A percentile compares a stretch with the other conserved stretches of the same genome.
Evolutionary conservation across 2,888 invertebrate genomes (phyloP).

Genomic region (Apotomis betuletana): DNA sequence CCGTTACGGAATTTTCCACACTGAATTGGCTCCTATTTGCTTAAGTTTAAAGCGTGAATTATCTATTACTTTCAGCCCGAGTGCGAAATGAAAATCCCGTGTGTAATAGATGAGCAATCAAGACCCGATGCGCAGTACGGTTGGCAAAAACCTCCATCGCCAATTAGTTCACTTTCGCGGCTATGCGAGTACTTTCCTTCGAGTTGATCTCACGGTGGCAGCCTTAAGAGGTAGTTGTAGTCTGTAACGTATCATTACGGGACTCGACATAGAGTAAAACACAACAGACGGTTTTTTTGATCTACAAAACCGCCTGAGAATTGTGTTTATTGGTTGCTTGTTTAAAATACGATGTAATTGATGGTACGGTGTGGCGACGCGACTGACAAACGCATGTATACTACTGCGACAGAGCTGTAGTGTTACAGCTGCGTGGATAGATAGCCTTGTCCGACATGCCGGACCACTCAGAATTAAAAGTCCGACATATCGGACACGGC

Average conservation of each 20-base stretch:
- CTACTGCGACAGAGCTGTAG: too few species aligned
- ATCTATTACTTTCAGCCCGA: constrained; percentile 44
- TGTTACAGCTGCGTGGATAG: too few species aligned
- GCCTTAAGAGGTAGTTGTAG: constrained; percentile 6
- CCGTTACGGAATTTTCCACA: not conserved
- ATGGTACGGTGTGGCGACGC: too few species aligned
- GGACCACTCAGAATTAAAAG: too few species aligned
- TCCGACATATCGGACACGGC: too few species aligned
- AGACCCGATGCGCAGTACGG: constrained; percentile 37
- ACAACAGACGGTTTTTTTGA: too few species aligned
- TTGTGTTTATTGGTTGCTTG: too few species aligned
- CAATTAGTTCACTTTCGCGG: constrained; percentile 66
- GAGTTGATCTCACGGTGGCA: constrained; percentile 20
- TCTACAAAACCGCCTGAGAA: too few species aligned
- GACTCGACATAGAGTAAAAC: too few species aligned
- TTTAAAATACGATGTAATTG: too few species aligned
- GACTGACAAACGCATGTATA: too few species aligned
- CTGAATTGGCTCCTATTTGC: constrained; percentile 42
- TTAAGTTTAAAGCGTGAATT: constrained; percentile 47
- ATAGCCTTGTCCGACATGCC: too few species aligned
- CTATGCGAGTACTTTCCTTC: constrained; percentile 44
- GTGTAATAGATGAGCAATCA: constrained; percentile 50
- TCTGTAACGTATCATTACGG: constrained; percentile 8
- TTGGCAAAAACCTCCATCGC: constrained; percentile 55
- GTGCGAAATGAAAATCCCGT: constrained; percentile 25